Evolutionary conservation across 2,113 vertebrate species (phyloP).

Genomic region (cattle (Bos taurus)): DNA sequence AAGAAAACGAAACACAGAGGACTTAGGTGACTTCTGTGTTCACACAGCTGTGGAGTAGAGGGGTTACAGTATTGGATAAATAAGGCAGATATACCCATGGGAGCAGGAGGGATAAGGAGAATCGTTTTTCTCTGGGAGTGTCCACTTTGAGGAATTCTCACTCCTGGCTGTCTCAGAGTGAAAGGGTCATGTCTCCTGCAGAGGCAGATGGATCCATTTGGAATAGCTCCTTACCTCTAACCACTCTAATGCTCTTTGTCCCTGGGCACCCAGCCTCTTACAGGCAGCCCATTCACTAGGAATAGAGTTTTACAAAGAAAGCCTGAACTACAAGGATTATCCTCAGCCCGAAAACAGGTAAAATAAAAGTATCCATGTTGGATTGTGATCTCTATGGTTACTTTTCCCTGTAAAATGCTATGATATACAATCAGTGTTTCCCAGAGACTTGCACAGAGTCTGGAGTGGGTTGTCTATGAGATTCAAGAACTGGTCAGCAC

Average conservation of each 20-base stretch:
- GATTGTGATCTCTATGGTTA: constrained; percentile 10
- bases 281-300: neutral
- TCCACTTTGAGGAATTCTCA: neutral
- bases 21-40: neutral
- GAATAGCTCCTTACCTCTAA: neutral
- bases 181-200: neutral
- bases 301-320: neutral
- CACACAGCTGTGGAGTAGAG: neutral
- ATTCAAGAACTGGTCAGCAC: neutral
- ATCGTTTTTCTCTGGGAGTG: neutral
- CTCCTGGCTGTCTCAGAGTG: neutral
- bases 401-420: neutral
- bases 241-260: neutral
- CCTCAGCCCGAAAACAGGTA: neutral
- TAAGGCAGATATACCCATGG: neutral
- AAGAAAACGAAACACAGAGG: neutral
- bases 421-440: neutral
- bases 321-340: neutral
- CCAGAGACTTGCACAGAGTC: neutral
- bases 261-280: neutral
- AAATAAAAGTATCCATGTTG: constrained; percentile 28
- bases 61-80: too few species aligned
- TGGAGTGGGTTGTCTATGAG: constrained; percentile 13
- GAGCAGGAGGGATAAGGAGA: neutral
- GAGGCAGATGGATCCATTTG: neutral